phyloP scores from a whole-genome alignment of 1,140 invertebrate genomes.

The Drosophila nikananu region DNA sequence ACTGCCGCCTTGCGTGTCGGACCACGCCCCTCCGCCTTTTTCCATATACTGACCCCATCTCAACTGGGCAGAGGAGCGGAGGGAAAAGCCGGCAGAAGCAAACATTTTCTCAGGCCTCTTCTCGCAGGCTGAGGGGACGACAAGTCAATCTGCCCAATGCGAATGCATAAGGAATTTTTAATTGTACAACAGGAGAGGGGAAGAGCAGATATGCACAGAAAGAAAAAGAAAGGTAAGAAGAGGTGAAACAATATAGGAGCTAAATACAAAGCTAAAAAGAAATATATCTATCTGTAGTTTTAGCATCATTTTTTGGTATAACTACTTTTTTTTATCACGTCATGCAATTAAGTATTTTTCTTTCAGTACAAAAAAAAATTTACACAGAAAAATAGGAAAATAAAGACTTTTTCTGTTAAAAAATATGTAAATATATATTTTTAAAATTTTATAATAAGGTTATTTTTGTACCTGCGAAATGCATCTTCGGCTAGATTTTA shows the following conservation, averaged over 20 bases:
- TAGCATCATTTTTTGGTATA: too few relatives aligned
- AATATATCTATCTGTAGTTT: too few relatives aligned
- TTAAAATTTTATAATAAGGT: too few relatives aligned
- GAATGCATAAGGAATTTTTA: constrained; percentile 45
- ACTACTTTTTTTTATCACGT: too few relatives aligned
- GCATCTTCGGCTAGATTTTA: too few relatives aligned
- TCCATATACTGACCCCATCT: constrained; percentile 21
- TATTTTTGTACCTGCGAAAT: too few relatives aligned
- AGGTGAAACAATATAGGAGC: too few relatives aligned
- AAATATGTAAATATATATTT: too few relatives aligned
- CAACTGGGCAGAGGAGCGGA: not conserved
- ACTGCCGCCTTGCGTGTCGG: constrained; percentile 51
- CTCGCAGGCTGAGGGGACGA: not conserved
- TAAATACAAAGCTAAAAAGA: not conserved
- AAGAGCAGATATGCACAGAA: not conserved
- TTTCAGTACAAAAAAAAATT: too few relatives aligned
- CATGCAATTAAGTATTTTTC: too few relatives aligned
- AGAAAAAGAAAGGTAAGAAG: not conserved
- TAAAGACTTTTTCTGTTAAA: too few relatives aligned
- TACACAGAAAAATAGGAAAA: too few relatives aligned
- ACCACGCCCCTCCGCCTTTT: constrained; percentile 15
- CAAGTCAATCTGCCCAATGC: constrained; percentile 45
- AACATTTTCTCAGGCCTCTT: constrained; percentile 46
- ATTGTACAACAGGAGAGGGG: constrained; percentile 24
- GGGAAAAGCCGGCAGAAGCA: constrained; percentile 1